phyloP scores from a whole-genome alignment of 2,797 vertebrate genomes.

The Nyctibius grandis region DNA sequence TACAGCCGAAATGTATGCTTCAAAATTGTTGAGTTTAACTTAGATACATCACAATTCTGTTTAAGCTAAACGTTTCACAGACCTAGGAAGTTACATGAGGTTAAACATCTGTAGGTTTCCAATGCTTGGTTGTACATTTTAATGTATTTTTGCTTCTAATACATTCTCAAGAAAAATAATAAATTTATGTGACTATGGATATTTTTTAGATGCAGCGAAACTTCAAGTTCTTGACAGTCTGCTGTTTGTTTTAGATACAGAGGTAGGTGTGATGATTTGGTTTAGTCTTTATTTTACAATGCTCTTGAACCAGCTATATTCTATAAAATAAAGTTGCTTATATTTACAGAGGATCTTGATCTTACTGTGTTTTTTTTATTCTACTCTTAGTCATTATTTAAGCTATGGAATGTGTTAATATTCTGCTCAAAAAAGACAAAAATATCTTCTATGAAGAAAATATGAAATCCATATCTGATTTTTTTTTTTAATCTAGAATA shows the following conservation, averaged over 20 bases:
- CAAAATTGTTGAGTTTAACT: not conserved
- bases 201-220: constrained; percentile 82
- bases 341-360: not conserved
- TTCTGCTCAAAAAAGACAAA: not conserved
- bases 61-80: not conserved
- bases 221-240: constrained; percentile 85
- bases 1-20: not conserved
- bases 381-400: not conserved
- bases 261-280: constrained; percentile 73
- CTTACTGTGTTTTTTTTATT: not conserved
- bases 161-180: not conserved
- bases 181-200: not conserved
- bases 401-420: not conserved
- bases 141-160: not conserved
- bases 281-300: not conserved
- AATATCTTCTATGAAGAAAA: not conserved
- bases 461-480: not conserved
- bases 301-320: not conserved
- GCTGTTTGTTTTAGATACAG: constrained; percentile 87
- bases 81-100: not conserved
- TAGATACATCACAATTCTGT: not conserved
- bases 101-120: not conserved
- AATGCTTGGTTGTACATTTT: not conserved
- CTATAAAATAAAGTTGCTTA: not conserved
- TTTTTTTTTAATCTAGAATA: constrained; percentile 70